Percentiles rank a stretch among this genome's conserved stretches.
Evolutionary conservation across 2,113 vertebrate genomes (phyloP).

Genomic region (Corythaeola cristata): DNA sequence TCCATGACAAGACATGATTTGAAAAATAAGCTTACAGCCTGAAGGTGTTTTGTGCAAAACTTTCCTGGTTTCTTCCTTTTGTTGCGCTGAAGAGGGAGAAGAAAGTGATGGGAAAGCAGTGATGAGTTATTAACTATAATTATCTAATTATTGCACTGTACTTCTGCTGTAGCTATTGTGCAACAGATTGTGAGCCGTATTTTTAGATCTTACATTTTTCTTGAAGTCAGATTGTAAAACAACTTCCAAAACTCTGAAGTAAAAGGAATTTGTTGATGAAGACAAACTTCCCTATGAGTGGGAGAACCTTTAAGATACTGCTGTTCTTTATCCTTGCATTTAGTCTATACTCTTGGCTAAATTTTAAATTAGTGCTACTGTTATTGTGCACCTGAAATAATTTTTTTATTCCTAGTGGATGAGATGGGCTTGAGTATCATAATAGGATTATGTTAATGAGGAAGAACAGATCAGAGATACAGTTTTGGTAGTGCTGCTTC

Average conservation of each 20-base stretch:
- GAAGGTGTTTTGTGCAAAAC: constrained; percentile 43
- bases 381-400: background rate
- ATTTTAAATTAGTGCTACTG: background rate
- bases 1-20: background rate
- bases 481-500: background rate
- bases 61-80: constrained; percentile 59
- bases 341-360: background rate
- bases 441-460: background rate
- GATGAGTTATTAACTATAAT: constrained; percentile 60
- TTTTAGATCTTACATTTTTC: constrained; percentile 41
- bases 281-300: background rate
- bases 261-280: constrained; percentile 26
- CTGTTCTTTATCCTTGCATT: background rate
- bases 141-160: constrained; percentile 28
- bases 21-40: constrained; percentile 51
- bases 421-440: background rate
- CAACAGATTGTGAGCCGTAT: constrained; percentile 51
- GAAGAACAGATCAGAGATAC: background rate
- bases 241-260: constrained; percentile 37
- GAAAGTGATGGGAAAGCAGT: constrained; percentile 50
- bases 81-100: constrained; percentile 25
- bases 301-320: background rate
- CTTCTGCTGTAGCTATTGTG: constrained; percentile 42
- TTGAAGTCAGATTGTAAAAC: constrained; percentile 53
- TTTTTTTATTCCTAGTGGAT: background rate